Conservation (phyloP, 1,140 invertebrate genomes). For the Rhizoglyphus robini region DNA sequence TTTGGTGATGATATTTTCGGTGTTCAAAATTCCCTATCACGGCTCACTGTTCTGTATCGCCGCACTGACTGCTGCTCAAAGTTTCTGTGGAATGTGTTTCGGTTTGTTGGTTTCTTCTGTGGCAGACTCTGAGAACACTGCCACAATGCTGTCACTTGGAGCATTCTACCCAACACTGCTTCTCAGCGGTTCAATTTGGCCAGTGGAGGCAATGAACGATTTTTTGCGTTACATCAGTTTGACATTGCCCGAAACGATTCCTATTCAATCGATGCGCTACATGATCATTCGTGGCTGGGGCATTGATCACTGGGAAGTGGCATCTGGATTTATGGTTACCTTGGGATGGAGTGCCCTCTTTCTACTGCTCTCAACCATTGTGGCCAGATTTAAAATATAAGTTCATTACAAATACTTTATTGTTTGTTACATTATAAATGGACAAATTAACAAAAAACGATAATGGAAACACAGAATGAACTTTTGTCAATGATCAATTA, state of each 20-base stretch:
- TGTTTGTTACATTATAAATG: no score
- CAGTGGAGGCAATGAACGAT: slow-evolving; percentile 75
- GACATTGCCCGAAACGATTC: slow-evolving; percentile 72
- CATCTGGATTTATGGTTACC: slow-evolving; percentile 18
- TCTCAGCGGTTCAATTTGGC: slow-evolving; percentile 67
- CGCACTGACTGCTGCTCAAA: slow-evolving; percentile 55
- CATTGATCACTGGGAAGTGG: background rate
- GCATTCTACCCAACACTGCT: slow-evolving; percentile 83
- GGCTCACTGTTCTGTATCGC: slow-evolving; percentile 62
- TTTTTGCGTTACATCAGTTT: slow-evolving; percentile 64
- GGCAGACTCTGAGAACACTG: slow-evolving; percentile 75
- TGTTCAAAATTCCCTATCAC: slow-evolving; percentile 63
- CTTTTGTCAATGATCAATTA: no score
- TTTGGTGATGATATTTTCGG: slow-evolving; percentile 62
- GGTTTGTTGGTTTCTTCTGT: slow-evolving; percentile 74
- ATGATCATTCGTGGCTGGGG: slow-evolving; percentile 22
- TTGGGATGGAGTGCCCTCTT: no score
- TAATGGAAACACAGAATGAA: no score
- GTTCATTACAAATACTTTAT: no score
- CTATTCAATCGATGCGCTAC: slow-evolving; percentile 31
- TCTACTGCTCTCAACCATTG: no score
- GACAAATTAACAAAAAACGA: no score
- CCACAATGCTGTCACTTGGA: slow-evolving; percentile 79
- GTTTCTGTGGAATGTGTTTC: slow-evolving; percentile 84
- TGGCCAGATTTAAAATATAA: no score